Percentiles rank a stretch among this genome's conserved stretches.
Evolutionary conservation across 2,888 invertebrate genomes (phyloP).

Genomic region (Teleogryllus oceanicus): DNA sequence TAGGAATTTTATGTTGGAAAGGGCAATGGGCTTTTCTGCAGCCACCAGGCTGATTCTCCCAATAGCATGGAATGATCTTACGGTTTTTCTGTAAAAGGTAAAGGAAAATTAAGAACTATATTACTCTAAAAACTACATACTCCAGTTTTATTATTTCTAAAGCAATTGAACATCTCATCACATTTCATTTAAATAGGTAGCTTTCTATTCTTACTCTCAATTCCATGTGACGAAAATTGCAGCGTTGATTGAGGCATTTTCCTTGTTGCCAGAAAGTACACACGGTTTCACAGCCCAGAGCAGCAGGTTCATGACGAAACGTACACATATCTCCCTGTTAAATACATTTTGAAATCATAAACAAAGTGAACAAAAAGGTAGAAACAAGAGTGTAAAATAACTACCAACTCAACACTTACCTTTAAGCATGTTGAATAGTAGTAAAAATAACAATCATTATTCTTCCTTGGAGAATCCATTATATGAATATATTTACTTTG

Average conservation of each 20-base stretch:
- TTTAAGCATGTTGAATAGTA: constrained; percentile 83
- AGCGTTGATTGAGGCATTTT: constrained; percentile 71
- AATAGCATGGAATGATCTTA: constrained; percentile 78
- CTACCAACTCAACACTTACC: constrained; percentile 52
- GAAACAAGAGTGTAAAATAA: constrained; percentile 22
- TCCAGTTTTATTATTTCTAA: not conserved
- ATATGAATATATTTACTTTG: constrained; percentile 18
- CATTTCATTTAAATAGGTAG: no score
- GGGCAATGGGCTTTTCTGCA: constrained; percentile 83
- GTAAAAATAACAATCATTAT: constrained; percentile 85
- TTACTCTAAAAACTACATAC: not conserved
- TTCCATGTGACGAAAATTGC: constrained; percentile 83
- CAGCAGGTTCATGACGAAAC: constrained; percentile 80
- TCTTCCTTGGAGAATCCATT: constrained; percentile 52
- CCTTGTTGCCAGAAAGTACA: constrained; percentile 81
- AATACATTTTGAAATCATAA: not conserved
- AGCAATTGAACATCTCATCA: not conserved
- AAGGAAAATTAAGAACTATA: not conserved
- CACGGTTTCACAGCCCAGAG: constrained; percentile 76
- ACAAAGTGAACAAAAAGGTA: constrained; percentile 24
- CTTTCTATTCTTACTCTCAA: constrained; percentile 58
- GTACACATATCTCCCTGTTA: constrained; percentile 72
- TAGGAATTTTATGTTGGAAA: constrained; percentile 64
- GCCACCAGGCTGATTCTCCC: constrained; percentile 81
- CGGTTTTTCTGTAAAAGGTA: constrained; percentile 65